A percentile compares a stretch with the other conserved stretches of the same genome.
These are phyloP conservation scores for Neosilurus mollespiculum DNA, from an alignment of 2,797 vertebrate genomes.

Conservation along the genomic window DNA sequence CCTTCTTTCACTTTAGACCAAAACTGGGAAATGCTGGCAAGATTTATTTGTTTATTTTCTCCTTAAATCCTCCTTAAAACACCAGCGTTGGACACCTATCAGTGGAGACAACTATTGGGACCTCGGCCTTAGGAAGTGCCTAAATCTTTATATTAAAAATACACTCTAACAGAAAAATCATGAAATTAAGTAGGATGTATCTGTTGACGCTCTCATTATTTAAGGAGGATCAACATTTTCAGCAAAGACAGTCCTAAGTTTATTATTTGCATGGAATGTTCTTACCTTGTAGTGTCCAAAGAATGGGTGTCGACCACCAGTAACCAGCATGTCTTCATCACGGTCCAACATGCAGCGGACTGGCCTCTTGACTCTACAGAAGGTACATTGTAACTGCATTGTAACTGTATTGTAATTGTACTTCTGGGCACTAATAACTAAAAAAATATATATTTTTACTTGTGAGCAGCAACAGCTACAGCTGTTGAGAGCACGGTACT, in stretches of 20 bases:
- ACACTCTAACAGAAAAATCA: not conserved
- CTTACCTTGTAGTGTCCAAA: constrained; percentile 87
- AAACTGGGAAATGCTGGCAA: no score
- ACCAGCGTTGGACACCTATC: no score
- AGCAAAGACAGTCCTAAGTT: not conserved
- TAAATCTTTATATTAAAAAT: not conserved
- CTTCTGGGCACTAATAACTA: not conserved
- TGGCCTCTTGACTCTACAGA: constrained; percentile 73
- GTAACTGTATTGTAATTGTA: not conserved
- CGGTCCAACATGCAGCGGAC: constrained; percentile 93
- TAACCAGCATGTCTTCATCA: constrained; percentile 93
- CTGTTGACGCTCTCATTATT: not conserved
- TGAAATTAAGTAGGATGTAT: not conserved
- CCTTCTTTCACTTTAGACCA: no score
- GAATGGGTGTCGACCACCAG: constrained; percentile 91
- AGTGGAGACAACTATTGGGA: no score
- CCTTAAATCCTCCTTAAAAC: no score
- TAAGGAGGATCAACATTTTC: not conserved
- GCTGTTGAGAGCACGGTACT: constrained; percentile 78
- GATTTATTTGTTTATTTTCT: no score
- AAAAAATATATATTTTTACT: constrained; percentile 68
- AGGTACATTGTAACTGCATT: not conserved
- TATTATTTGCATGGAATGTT: not conserved
- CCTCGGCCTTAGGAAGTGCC: no score
- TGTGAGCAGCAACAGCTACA: constrained; percentile 86